Evolutionary conservation across 2,888 invertebrate species (phyloP).

Genomic region (Chorisops tibialis): DNA sequence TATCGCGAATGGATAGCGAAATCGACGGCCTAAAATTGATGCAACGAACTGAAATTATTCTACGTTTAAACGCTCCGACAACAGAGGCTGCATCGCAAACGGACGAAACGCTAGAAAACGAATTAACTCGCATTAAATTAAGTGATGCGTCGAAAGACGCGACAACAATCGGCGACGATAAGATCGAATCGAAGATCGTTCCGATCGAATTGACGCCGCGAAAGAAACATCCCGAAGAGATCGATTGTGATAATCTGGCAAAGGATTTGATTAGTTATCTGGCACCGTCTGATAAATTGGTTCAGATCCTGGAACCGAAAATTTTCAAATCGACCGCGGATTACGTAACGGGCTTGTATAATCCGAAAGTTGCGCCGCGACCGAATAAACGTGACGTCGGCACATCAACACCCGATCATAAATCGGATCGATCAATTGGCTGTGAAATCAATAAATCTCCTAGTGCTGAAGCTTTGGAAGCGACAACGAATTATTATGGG

Average conservation of each 20-base stretch:
- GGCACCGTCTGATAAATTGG: slow-evolving; percentile 62
- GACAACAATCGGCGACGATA: neutral
- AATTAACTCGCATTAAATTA: slow-evolving; percentile 39
- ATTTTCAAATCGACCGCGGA: slow-evolving; percentile 47
- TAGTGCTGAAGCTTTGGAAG: slow-evolving; percentile 42
- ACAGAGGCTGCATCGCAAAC: slow-evolving; percentile 62
- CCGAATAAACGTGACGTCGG: slow-evolving; percentile 51
- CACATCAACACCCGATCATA: slow-evolving; percentile 44
- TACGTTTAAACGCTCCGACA: slow-evolving; percentile 61
- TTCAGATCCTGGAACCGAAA: slow-evolving; percentile 56
- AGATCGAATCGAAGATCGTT: neutral
- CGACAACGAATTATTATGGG: slow-evolving; percentile 39
- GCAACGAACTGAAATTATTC: slow-evolving; percentile 62
- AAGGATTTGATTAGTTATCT: slow-evolving; percentile 62
- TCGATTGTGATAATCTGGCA: slow-evolving; percentile 72
- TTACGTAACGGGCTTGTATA: slow-evolving; percentile 49
- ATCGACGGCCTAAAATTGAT: slow-evolving; percentile 56
- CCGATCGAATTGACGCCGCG: slow-evolving; percentile 45
- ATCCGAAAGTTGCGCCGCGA: slow-evolving; percentile 47
- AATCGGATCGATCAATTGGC: slow-evolving; percentile 29
- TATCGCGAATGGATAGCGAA: slow-evolving; percentile 39
- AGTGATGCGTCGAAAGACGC: slow-evolving; percentile 31
- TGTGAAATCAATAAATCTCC: slow-evolving; percentile 30
- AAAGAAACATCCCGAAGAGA: slow-evolving; percentile 68
- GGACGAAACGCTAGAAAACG: slow-evolving; percentile 51